Conservation (phyloP, 1,140 invertebrate genomes). For the Trypoxylus dichotomus region DNA sequence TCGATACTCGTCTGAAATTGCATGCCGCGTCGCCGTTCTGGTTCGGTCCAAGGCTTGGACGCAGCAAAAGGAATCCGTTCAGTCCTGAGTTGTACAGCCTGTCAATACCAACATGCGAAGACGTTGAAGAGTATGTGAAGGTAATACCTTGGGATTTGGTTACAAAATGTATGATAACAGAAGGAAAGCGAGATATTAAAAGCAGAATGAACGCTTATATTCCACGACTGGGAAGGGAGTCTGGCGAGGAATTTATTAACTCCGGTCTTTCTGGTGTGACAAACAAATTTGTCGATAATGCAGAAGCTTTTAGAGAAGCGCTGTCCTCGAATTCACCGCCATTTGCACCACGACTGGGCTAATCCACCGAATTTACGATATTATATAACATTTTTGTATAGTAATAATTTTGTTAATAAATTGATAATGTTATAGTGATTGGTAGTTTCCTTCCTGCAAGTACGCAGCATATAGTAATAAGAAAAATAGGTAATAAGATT, state of each 20-base stretch:
- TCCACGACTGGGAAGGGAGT: slow-evolving; percentile 26
- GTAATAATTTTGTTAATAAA: slow-evolving; percentile 23
- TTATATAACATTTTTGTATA: background rate
- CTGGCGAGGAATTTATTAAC: slow-evolving; percentile 27
- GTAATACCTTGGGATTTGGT: slow-evolving; percentile 29
- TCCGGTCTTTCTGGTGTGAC: background rate
- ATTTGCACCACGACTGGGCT: slow-evolving; percentile 12
- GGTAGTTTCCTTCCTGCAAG: background rate
- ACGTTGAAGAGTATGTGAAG: slow-evolving; percentile 27
- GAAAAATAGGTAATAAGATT: too few relatives aligned
- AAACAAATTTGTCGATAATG: background rate
- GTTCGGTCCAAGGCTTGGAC: slow-evolving; percentile 22
- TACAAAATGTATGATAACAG: slow-evolving; percentile 4
- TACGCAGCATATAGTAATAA: too few relatives aligned
- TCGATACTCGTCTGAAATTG: background rate
- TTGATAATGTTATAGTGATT: background rate
- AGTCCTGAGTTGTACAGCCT: background rate
- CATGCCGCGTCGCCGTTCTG: slow-evolving; percentile 5
- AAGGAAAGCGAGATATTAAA: slow-evolving; percentile 15
- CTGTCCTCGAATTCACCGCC: slow-evolving; percentile 23
- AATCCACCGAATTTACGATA: background rate
- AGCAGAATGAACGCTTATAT: background rate
- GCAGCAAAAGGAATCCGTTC: slow-evolving; percentile 15
- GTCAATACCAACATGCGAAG: background rate
- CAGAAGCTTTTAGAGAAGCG: slow-evolving; percentile 4